phyloP scores from a whole-genome alignment of 2,888 invertebrate genomes.

The Drosophila planitibia region DNA sequence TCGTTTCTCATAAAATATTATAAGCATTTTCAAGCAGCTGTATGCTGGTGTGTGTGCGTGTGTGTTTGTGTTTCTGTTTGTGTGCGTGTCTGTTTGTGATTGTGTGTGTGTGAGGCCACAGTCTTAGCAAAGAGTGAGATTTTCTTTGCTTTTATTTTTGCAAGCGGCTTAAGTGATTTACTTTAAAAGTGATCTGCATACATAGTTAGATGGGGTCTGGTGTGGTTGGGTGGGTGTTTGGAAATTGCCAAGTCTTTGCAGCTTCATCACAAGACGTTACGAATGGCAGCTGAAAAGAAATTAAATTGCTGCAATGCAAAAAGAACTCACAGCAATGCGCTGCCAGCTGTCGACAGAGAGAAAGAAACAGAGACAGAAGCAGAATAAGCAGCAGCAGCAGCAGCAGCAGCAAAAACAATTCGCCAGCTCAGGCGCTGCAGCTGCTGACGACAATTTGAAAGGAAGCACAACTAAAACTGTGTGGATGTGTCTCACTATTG shows the following conservation, averaged over 20 bases:
- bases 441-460: slow-evolving; percentile 62
- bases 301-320: slow-evolving; percentile 68
- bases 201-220: background rate
- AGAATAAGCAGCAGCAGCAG: slow-evolving; percentile 6
- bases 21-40: slow-evolving; percentile 11
- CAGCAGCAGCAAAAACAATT: slow-evolving; percentile 16
- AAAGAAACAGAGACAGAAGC: background rate
- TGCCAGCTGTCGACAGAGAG: slow-evolving; percentile 33
- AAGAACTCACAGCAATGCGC: slow-evolving; percentile 43
- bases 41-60: background rate
- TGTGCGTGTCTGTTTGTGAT: slow-evolving; percentile 4
- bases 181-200: slow-evolving; percentile 50
- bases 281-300: slow-evolving; percentile 73
- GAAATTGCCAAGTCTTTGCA: slow-evolving; percentile 53
- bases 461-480: slow-evolving; percentile 35
- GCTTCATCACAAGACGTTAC: slow-evolving; percentile 73
- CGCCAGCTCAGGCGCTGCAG: slow-evolving; percentile 42
- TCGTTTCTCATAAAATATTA: slow-evolving; percentile 37
- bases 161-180: slow-evolving; percentile 74
- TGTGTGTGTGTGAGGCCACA: slow-evolving; percentile 9
- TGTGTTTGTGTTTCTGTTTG: slow-evolving; percentile 1
- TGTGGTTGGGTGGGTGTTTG: background rate
- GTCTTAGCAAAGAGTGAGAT: slow-evolving; percentile 26
- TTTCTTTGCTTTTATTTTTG: slow-evolving; percentile 62
- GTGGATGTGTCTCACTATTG: slow-evolving; percentile 27